phyloP scores from a whole-genome alignment of 2,797 vertebrate species.

The Sebastes hopkinsi region DNA sequence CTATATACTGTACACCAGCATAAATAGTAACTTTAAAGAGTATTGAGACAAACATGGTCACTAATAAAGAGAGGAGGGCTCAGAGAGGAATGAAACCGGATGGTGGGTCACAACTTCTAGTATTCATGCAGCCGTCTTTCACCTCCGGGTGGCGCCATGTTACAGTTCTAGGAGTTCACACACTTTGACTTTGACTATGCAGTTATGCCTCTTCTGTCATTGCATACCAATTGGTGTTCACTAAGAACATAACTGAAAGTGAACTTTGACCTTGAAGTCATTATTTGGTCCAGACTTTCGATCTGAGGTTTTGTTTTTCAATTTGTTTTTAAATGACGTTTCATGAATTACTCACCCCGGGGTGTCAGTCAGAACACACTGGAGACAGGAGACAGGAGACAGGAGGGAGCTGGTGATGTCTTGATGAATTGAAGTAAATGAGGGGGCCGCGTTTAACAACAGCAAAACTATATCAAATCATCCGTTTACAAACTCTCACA shows the following conservation, averaged over 20 bases:
- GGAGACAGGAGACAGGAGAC: too few species aligned
- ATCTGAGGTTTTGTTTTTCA: background rate
- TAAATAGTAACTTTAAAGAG: background rate
- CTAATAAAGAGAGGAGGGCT: background rate
- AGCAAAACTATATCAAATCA: too few species aligned
- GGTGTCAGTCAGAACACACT: too few species aligned
- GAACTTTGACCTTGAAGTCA: background rate
- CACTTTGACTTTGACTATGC: background rate
- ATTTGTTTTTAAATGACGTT: background rate
- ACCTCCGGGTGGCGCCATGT: constrained; percentile 53
- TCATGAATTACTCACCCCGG: background rate
- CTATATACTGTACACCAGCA: background rate
- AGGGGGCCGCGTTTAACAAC: too few species aligned
- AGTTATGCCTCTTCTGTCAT: background rate
- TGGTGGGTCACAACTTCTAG: background rate
- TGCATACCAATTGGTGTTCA: background rate
- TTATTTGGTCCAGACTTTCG: background rate
- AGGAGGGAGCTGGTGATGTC: too few species aligned
- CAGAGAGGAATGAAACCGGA: background rate
- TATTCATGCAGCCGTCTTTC: background rate
- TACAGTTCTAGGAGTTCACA: background rate
- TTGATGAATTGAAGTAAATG: too few species aligned
- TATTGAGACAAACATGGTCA: background rate
- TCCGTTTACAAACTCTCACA: too few species aligned
- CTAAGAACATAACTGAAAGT: background rate